Evolutionary conservation across 2,797 vertebrate genomes (phyloP).

Genomic region (Darevskia nairensis): DNA sequence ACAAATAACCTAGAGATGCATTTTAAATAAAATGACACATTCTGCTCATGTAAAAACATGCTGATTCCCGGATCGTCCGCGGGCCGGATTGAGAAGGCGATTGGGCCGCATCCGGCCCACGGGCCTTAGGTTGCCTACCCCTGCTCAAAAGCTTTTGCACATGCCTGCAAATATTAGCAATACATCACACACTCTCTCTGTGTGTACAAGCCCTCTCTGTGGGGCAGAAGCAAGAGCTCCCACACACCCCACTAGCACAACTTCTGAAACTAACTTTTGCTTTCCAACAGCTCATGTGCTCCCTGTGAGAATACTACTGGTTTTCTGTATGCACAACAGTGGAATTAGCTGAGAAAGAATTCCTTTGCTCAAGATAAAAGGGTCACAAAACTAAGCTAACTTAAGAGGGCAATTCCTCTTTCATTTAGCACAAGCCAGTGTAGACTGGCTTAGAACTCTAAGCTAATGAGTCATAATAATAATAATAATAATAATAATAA

Average conservation of each 20-base stretch:
- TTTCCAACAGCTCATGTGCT: neutral
- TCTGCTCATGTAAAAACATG: too few species aligned
- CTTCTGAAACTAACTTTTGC: neutral
- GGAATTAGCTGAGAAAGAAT: neutral
- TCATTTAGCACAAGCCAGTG: too few species aligned
- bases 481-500: too few species aligned
- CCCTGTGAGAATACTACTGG: neutral
- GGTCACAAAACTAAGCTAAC: neutral
- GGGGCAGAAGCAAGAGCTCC: neutral
- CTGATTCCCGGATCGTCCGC: too few species aligned
- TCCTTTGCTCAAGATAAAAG: neutral
- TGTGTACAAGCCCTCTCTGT: neutral
- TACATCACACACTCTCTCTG: neutral
- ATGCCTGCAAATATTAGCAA: conserved; percentile 19
- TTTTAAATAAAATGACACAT: too few species aligned
- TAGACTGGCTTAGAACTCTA: neutral
- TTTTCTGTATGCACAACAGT: neutral
- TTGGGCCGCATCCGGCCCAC: too few species aligned
- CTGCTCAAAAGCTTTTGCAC: neutral
- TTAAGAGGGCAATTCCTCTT: neutral
- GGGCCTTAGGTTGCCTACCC: too few species aligned
- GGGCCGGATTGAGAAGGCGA: too few species aligned
- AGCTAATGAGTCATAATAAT: neutral
- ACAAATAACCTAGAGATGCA: too few species aligned
- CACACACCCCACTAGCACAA: neutral